Evolutionary conservation across 2,888 invertebrate genomes (phyloP).

Genomic region (Clunio marinus): DNA sequence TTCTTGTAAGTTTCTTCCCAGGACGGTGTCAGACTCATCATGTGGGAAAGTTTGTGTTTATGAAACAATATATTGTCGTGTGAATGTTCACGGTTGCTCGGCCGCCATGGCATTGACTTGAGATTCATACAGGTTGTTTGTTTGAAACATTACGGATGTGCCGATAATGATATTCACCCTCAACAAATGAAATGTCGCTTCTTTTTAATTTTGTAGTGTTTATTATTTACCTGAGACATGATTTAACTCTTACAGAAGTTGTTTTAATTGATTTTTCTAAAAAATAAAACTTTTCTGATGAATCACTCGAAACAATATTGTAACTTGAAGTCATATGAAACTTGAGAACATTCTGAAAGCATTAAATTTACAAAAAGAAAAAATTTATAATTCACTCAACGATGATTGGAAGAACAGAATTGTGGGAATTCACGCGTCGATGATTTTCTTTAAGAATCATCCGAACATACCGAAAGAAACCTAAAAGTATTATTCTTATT

Average conservation of each 20-base stretch:
- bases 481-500: conserved; percentile 11
- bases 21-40: conserved; percentile 21
- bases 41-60: conserved; percentile 23
- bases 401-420: conserved; percentile 4
- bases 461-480: too few species aligned
- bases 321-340: background rate
- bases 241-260: background rate
- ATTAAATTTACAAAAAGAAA: background rate
- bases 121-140: conserved; percentile 21
- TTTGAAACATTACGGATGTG: too few species aligned
- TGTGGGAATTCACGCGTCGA: conserved; percentile 37
- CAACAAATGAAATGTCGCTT: conserved; percentile 14
- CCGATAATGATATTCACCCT: conserved; percentile 33
- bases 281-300: conserved; percentile 11
- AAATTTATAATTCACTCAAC: background rate
- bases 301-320: conserved; percentile 24
- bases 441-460: conserved; percentile 18
- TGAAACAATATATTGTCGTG: conserved; percentile 33
- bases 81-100: conserved; percentile 24
- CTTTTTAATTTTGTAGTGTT: background rate
- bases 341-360: background rate
- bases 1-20: background rate
- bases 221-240: too few species aligned
- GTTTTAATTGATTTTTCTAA: background rate
- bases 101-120: background rate